Evolutionary conservation across 2,113 vertebrate genomes (phyloP).

Genomic region (Meleagris gallopavo): DNA sequence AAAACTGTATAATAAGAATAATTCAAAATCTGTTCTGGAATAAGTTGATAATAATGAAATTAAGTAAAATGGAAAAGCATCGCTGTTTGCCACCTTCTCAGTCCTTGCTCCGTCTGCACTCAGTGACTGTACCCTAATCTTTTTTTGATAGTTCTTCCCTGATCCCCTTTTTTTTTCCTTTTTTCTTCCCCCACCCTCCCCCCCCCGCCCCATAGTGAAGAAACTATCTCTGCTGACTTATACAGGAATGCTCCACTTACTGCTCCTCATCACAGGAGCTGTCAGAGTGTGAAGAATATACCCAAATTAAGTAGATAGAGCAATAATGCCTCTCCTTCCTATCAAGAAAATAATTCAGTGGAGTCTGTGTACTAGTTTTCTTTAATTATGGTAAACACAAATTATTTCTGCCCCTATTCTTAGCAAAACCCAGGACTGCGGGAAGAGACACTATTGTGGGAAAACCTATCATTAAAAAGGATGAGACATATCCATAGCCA

Average conservation of each 20-base stretch:
- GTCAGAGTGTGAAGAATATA: background rate
- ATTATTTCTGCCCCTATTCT: background rate
- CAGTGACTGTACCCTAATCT: background rate
- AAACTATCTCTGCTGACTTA: background rate
- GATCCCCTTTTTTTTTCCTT: background rate
- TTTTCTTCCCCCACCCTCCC: background rate
- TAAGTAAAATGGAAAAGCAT: background rate
- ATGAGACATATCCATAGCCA: accelerated
- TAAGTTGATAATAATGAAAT: background rate
- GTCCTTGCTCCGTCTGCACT: background rate
- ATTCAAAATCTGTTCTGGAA: background rate
- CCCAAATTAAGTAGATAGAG: background rate
- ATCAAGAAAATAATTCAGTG: background rate
- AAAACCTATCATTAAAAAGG: background rate
- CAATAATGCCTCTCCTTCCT: background rate
- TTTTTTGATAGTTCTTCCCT: background rate
- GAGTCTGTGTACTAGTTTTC: background rate
- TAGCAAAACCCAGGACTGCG: background rate
- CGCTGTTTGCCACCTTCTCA: background rate
- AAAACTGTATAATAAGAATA: background rate
- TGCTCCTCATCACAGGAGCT: background rate
- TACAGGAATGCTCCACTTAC: background rate
- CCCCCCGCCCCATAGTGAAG: background rate
- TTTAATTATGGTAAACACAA: background rate
- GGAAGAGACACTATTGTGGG: background rate